Percentiles rank a stretch among this genome's conserved stretches.
These are phyloP conservation scores for Ephestia elutella DNA, from an alignment of 1,140 invertebrate genomes.

Conservation along the genomic window DNA sequence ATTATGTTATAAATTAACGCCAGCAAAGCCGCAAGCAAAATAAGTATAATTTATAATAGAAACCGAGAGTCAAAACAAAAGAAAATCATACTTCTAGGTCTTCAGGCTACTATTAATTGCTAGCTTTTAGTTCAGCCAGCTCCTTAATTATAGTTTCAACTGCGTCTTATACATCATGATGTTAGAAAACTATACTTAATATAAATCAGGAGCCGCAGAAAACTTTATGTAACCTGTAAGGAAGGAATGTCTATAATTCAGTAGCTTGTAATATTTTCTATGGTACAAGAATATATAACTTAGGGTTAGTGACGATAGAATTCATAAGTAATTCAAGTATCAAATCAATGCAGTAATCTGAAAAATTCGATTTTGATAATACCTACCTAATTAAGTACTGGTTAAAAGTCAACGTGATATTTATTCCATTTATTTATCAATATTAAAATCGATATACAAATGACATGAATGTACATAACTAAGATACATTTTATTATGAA, in stretches of 20 bases:
- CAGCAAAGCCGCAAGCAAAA: no score
- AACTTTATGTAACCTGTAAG: conserved; percentile 22
- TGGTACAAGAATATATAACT: not conserved
- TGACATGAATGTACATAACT: no score
- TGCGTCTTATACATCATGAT: not conserved
- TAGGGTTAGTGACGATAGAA: conserved; percentile 11
- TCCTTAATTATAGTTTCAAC: conserved; percentile 5
- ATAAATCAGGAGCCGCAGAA: conserved; percentile 33
- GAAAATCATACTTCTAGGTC: not conserved
- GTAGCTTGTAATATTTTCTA: conserved; percentile 25
- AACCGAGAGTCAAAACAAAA: not conserved
- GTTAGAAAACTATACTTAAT: conserved; percentile 16
- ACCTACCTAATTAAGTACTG: no score
- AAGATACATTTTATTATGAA: no score
- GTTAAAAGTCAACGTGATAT: no score
- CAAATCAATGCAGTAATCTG: no score
- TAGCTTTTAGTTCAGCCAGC: not conserved
- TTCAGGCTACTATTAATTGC: not conserved
- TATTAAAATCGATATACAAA: no score
- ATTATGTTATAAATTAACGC: no score
- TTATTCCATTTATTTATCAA: no score
- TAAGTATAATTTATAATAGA: no score
- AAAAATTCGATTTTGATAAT: no score
- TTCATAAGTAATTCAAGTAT: no score
- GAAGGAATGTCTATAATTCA: conserved; percentile 41